Evolutionary conservation across 2,888 invertebrate species (phyloP).

Genomic region (Homarus gammarus): DNA sequence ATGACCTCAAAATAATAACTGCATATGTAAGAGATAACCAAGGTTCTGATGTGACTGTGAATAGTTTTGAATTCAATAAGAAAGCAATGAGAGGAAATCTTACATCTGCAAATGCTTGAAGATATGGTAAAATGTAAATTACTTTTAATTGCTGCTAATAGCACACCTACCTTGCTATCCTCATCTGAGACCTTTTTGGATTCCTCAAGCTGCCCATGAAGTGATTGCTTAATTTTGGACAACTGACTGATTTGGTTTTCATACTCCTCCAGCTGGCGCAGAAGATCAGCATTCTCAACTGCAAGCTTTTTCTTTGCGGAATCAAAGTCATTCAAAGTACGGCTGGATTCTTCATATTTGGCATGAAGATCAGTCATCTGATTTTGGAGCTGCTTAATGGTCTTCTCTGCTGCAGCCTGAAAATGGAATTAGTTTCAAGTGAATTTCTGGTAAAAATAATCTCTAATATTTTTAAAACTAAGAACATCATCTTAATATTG

Average conservation of each 20-base stretch:
- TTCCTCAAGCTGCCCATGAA: conserved; percentile 90
- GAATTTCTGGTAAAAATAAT: neutral
- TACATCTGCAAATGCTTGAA: neutral
- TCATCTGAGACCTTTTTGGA: conserved; percentile 90
- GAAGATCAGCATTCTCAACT: conserved; percentile 81
- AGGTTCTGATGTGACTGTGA: too few species aligned
- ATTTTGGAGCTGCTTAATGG: conserved; percentile 80
- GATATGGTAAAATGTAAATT: neutral
- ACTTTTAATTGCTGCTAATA: neutral
- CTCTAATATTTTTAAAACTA: too few species aligned
- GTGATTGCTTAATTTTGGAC: conserved; percentile 79
- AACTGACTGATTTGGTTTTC: conserved; percentile 80
- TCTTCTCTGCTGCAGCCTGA: conserved; percentile 79
- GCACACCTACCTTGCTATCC: conserved; percentile 82
- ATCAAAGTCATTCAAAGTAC: conserved; percentile 81
- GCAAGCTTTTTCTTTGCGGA: conserved; percentile 80
- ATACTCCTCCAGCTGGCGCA: conserved; percentile 81
- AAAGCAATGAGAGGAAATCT: too few species aligned
- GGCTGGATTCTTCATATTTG: conserved; percentile 81
- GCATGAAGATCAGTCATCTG: conserved; percentile 80
- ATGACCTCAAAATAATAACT: too few species aligned
- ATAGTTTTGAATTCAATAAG: too few species aligned
- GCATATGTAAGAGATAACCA: too few species aligned
- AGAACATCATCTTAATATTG: too few species aligned
- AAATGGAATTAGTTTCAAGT: too few species aligned